These are phyloP conservation scores for Lanius ludovicianus DNA, from an alignment of 2,113 vertebrate genomes.

Conservation along the genomic window DNA sequence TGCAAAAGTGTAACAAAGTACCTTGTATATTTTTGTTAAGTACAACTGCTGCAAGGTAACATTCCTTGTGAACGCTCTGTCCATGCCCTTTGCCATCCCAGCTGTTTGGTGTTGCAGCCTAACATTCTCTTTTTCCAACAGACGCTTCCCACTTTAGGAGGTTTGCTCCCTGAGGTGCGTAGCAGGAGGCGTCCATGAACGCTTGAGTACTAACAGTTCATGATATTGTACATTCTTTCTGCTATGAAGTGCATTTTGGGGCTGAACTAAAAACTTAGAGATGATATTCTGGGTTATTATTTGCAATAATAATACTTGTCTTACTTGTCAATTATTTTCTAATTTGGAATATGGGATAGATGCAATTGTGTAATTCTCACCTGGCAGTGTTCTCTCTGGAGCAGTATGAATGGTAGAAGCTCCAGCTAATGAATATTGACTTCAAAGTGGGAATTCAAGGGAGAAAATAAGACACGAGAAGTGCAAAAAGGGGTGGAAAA, in stretches of 20 bases:
- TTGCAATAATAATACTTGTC: neutral
- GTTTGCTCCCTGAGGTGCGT: conserved; percentile 76
- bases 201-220: neutral
- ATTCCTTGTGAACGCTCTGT: neutral
- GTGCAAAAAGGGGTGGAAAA: neutral
- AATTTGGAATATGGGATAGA: neutral
- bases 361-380: neutral
- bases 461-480: neutral
- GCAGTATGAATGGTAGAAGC: neutral
- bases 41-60: neutral
- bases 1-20: neutral
- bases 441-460: neutral
- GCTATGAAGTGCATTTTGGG: conserved; percentile 31
- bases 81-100: neutral
- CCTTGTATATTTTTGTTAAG: accelerated
- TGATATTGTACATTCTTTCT: neutral
- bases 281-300: neutral
- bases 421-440: neutral
- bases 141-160: conserved; percentile 75
- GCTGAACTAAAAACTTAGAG: neutral
- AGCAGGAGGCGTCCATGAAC: conserved; percentile 8
- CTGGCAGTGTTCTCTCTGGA: neutral
- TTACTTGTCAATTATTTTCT: neutral
- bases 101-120: conserved; percentile 42
- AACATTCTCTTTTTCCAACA: conserved; percentile 76